Percentiles rank a stretch among this genome's conserved stretches.
phyloP scores from a whole-genome alignment of 92 coral and sea anemone species.

The Metridium senile region DNA sequence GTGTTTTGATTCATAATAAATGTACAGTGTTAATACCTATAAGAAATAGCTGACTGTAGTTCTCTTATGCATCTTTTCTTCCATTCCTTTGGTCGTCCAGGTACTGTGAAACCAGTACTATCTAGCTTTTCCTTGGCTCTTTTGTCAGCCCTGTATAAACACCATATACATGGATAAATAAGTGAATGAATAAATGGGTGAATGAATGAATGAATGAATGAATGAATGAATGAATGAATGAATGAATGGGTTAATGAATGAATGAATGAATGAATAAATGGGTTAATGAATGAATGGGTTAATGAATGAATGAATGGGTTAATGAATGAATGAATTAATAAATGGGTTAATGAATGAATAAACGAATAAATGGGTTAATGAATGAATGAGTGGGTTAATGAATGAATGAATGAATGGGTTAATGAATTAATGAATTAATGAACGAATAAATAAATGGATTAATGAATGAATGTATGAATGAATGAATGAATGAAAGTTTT shows the following conservation, averaged over 20 bases:
- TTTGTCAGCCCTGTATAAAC: conserved; percentile 74
- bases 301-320: neutral
- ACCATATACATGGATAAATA: neutral
- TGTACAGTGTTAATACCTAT: neutral
- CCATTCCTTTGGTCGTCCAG: conserved; percentile 92
- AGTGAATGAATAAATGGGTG: neutral
- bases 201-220: neutral
- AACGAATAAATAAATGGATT: too few species aligned
- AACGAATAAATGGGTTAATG: too few species aligned
- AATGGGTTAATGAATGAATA: neutral
- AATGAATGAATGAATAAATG: neutral
- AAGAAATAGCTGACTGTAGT: conserved; percentile 50
- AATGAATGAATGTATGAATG: neutral
- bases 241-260: neutral
- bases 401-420: too few species aligned
- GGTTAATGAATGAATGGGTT: neutral
- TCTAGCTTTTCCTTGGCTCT: conserved; percentile 67
- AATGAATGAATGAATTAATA: neutral
- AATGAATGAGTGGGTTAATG: too few species aligned
- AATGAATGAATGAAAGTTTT: neutral
- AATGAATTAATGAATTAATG: too few species aligned
- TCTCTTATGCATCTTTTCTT: conserved; percentile 65
- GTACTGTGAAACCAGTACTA: conserved; percentile 72
- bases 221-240: neutral
- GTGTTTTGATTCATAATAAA: too few species aligned